Evolutionary conservation across 1,140 invertebrate species (phyloP), one percentile per base, ranked within the genome.

Genomic region (Trigoniulus corallinus): DNA sequence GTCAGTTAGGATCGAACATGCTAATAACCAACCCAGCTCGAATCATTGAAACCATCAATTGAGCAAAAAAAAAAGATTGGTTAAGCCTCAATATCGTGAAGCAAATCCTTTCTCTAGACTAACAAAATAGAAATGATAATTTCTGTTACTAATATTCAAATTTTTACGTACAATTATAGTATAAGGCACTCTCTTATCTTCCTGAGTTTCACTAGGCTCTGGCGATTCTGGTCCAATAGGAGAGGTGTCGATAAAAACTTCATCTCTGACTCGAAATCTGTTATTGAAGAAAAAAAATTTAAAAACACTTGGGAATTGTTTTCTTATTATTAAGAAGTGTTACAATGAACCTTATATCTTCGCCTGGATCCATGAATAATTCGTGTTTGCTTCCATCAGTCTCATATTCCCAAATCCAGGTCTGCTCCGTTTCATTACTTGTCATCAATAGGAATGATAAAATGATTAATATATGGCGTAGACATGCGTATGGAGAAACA

Each of bases 371-470:
- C 84, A 92, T 88, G 61, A 82, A 88, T 21, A 91, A 69, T 61
- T 88, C 82, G 68, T 93, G 88, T 61, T 83, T 86, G 48, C 74
- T 75, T 26, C 82, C 88, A 63, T 81, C 84, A 50, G 78, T 76
- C 20, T 84, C 80, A 67, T 93, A 96, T 62, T 93, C 84, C 92
- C 92, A 96, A 0, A 91, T 78, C 91, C 89, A 96, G 0, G 82
- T 78, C 69, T 94, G 87, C 62, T 95, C 88, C 39, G 79, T 80
- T 70, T 94, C 86, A 72, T 94, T 85, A 71, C 69, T 69, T n/a
- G n/a, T n/a, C n/a, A 29, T 20, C 10, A 42, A 26, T 24, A 10
- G 12, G 27, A 26, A 50, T 29, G 40, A 49, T 37, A 44, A 49
- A 46, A n/a, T 22, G 26, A 49, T 27, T 29, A 48, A 52, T 25